These are phyloP conservation scores for Trachythela sp. DNA, from an alignment of 64 coral and sea anemone genomes.

Conservation along the genomic window DNA sequence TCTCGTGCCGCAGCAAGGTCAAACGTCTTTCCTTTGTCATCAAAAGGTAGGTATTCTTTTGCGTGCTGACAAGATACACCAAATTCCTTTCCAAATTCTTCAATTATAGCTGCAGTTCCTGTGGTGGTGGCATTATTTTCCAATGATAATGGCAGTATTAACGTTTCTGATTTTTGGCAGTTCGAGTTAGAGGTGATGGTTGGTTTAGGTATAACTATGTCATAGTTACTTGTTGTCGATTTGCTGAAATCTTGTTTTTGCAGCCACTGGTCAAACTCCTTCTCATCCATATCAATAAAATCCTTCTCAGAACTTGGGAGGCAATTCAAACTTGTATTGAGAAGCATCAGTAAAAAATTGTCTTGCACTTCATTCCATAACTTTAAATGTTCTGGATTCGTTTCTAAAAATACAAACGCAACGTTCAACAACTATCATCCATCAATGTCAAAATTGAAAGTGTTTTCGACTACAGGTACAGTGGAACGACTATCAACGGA, in stretches of 20 bases:
- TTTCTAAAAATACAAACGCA: background rate
- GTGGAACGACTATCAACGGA: background rate
- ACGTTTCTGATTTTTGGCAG: background rate
- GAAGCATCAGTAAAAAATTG: background rate
- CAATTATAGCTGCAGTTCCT: constrained; percentile 3
- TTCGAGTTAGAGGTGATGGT: background rate
- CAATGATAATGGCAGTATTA: background rate
- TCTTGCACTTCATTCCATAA: constrained; percentile 7
- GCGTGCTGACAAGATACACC: background rate
- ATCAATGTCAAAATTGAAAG: background rate
- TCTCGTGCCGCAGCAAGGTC: background rate
- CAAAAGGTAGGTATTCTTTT: constrained; percentile 3
- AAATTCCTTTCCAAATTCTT: constrained; percentile 18
- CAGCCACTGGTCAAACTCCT: constrained; percentile 12
- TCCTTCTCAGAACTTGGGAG: background rate
- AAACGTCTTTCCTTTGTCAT: background rate
- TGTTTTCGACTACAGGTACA: background rate
- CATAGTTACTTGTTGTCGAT: background rate
- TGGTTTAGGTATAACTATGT: background rate
- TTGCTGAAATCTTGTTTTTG: background rate
- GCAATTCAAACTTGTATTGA: constrained; percentile 15
- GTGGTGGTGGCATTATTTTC: background rate
- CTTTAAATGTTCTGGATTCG: background rate
- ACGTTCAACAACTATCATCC: too few relatives aligned
- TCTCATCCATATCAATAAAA: constrained; percentile 19